Conservation (phyloP, 1,140 invertebrate genomes). For the Pygmarrhopalites habei region DNA sequence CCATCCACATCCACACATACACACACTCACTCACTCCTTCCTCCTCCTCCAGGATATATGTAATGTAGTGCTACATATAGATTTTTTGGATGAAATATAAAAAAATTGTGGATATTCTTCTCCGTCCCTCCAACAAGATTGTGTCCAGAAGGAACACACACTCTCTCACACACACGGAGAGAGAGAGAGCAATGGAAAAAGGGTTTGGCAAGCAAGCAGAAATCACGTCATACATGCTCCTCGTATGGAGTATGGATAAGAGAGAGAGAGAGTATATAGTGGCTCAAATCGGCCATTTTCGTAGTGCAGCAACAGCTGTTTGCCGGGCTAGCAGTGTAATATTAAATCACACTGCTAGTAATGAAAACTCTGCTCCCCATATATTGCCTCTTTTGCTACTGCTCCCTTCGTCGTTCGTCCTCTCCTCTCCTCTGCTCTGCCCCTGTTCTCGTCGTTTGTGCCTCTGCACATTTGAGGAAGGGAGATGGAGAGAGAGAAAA, state of each 20-base stretch:
- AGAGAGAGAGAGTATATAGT: constrained; percentile 2
- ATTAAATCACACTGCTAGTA: constrained; percentile 40
- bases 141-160: constrained; percentile 8
- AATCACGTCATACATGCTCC: constrained; percentile 28
- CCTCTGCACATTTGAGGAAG: no score
- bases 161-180: no score
- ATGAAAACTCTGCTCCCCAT: constrained; percentile 38
- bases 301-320: constrained; percentile 38
- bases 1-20: neutral
- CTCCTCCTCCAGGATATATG: no score
- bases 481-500: no score
- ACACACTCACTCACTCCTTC: neutral
- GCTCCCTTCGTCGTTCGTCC: constrained; percentile 8
- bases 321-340: constrained; percentile 34
- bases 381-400: constrained; percentile 18
- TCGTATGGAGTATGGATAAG: neutral
- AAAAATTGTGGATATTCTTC: no score
- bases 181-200: neutral
- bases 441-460: neutral
- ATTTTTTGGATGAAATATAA: constrained; percentile 25
- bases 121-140: no score
- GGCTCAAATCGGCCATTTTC: constrained; percentile 39
- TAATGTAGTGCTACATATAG: no score
- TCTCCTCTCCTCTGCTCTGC: constrained; percentile 9
- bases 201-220: constrained; percentile 6